These are phyloP conservation scores for Apus apus DNA, from an alignment of 2,113 vertebrate genomes.

Conservation along the genomic window DNA sequence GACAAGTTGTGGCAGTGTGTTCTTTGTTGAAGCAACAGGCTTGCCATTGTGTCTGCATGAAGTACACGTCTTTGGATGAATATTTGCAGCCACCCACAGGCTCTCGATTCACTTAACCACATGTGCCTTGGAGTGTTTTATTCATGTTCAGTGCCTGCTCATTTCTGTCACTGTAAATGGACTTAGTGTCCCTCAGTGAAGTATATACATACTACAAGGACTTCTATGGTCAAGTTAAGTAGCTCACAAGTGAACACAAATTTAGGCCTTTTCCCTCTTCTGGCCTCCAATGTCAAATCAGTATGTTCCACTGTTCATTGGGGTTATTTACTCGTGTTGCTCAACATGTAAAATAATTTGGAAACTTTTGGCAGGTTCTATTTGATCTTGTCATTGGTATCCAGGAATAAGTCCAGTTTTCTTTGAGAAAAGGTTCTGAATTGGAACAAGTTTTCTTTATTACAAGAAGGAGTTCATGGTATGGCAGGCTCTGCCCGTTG, in stretches of 20 bases:
- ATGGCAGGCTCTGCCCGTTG: background rate
- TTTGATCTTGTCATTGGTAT: background rate
- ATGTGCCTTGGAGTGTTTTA: background rate
- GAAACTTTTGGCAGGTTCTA: background rate
- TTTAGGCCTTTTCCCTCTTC: background rate
- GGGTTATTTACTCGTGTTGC: background rate
- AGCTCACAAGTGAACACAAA: background rate
- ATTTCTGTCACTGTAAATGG: background rate
- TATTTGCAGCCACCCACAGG: background rate
- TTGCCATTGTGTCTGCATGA: background rate
- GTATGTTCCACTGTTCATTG: fast-evolving
- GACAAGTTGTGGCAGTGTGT: background rate
- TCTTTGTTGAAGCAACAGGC: background rate
- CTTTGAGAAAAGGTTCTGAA: background rate
- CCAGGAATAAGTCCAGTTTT: background rate
- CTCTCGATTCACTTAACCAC: slow-evolving; percentile 15
- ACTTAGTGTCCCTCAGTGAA: background rate
- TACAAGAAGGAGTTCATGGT: background rate
- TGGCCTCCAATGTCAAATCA: background rate
- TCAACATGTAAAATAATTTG: background rate
- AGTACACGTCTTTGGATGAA: background rate
- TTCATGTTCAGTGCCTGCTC: background rate
- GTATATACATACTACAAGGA: background rate
- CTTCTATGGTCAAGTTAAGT: background rate
- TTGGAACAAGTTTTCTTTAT: background rate